Conservation (phyloP, 2,113 vertebrate genomes). For the Geococcyx californianus region DNA sequence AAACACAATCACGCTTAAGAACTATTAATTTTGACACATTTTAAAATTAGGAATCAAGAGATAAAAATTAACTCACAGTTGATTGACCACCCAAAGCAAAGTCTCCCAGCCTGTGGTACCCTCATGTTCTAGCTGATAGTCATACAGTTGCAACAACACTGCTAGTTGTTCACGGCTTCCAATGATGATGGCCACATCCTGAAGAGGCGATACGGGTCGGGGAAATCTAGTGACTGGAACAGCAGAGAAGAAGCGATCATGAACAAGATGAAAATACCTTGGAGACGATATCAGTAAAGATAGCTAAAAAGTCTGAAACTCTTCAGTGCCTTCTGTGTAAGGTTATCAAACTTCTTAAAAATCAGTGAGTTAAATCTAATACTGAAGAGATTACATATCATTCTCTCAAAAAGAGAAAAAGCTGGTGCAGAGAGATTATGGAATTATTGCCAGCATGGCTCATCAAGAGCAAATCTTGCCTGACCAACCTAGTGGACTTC, state of each 20-base stretch:
- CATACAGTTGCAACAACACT: conserved; percentile 88
- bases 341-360: not conserved
- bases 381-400: not conserved
- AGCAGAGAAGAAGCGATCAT: not conserved
- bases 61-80: conserved; percentile 84
- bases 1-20: not conserved
- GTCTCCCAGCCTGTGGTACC: conserved; percentile 97
- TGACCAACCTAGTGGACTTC: not conserved
- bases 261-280: not conserved
- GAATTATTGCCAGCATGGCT: not conserved
- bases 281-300: not conserved
- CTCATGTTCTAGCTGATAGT: conserved; percentile 94
- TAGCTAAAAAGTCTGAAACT: not conserved
- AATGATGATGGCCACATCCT: conserved; percentile 92
- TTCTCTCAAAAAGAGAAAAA: not conserved
- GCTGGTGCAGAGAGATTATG: accelerated
- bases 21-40: not conserved
- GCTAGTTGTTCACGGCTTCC: conserved; percentile 92
- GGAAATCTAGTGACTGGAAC: conserved; percentile 93
- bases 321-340: not conserved
- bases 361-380: not conserved
- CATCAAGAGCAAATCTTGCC: not conserved
- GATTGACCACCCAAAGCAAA: conserved; percentile 97
- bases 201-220: conserved; percentile 90
- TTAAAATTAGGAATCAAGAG: not conserved